A percentile compares a stretch with the other conserved stretches of the same genome.
Conservation (phyloP, 1,140 invertebrate species). For the Episyrphus balteatus region DNA sequence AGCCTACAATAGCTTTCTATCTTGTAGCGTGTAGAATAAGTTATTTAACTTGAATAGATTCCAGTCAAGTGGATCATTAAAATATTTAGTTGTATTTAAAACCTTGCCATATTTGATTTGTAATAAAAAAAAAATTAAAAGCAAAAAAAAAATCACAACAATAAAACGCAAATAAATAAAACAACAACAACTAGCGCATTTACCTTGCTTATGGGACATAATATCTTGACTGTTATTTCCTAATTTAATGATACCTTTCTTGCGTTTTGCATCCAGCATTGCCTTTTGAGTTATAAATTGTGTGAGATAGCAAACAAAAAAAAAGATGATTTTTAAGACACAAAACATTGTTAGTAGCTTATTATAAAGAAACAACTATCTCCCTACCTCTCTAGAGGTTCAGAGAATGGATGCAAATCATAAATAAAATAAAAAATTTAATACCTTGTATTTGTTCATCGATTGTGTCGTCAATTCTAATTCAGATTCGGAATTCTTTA, state of each 20-base stretch:
- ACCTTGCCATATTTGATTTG: too few species aligned
- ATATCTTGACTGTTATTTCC: constrained; percentile 44
- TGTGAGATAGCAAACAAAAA: not conserved
- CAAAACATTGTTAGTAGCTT: not conserved
- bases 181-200: not conserved
- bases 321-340: not conserved
- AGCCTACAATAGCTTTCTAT: too few species aligned
- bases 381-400: not conserved
- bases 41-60: too few species aligned
- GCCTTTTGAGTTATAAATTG: constrained; percentile 29
- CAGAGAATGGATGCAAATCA: not conserved
- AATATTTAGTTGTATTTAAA: too few species aligned
- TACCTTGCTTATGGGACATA: constrained; percentile 51
- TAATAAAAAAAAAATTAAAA: too few species aligned
- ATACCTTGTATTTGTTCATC: constrained; percentile 62
- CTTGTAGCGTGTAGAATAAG: too few species aligned
- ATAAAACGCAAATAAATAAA: too few species aligned
- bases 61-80: too few species aligned
- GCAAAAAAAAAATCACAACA: too few species aligned
- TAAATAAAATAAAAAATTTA: constrained; percentile 1
- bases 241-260: constrained; percentile 49
- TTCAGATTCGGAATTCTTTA: constrained; percentile 69
- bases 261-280: constrained; percentile 48
- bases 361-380: too few species aligned
- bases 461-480: constrained; percentile 60